Evolutionary conservation across 2,113 vertebrate species (phyloP).

Genomic region (Equus quagga): DNA sequence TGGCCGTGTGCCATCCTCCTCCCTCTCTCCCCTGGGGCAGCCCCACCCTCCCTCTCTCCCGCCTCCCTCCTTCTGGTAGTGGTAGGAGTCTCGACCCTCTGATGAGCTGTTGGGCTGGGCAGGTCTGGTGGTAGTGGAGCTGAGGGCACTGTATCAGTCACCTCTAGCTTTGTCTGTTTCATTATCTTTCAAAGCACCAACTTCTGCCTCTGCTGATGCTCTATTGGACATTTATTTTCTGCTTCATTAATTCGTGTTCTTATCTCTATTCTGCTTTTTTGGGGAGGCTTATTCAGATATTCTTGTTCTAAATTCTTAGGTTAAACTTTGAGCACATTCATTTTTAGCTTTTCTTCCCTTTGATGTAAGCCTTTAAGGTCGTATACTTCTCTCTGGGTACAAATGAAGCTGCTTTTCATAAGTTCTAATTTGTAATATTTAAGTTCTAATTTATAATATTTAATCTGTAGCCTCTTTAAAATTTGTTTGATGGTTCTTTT

Average conservation of each 20-base stretch:
- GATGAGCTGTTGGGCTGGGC: fast-evolving
- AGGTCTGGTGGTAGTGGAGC: background rate
- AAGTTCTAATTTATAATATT: background rate
- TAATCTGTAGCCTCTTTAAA: background rate
- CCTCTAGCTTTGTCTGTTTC: fast-evolving
- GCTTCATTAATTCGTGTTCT: background rate
- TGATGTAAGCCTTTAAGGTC: too few species aligned
- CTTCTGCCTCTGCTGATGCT: fast-evolving
- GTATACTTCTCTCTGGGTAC: background rate
- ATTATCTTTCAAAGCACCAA: fast-evolving
- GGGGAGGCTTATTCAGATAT: too few species aligned
- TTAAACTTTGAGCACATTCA: background rate
- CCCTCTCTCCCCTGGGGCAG: too few species aligned
- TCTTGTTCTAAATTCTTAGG: background rate
- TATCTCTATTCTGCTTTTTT: fast-evolving
- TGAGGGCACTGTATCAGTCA: fast-evolving
- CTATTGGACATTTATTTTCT: fast-evolving
- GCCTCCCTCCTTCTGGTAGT: too few species aligned
- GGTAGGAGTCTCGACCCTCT: fast-evolving
- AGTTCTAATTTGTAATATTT: background rate
- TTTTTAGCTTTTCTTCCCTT: background rate
- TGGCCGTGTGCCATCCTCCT: fast-evolving
- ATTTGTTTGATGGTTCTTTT: background rate
- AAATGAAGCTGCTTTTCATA: too few species aligned
- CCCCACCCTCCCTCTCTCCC: too few species aligned